phyloP scores from a whole-genome alignment of 2,113 vertebrate species.

The Zapus hudsonius region DNA sequence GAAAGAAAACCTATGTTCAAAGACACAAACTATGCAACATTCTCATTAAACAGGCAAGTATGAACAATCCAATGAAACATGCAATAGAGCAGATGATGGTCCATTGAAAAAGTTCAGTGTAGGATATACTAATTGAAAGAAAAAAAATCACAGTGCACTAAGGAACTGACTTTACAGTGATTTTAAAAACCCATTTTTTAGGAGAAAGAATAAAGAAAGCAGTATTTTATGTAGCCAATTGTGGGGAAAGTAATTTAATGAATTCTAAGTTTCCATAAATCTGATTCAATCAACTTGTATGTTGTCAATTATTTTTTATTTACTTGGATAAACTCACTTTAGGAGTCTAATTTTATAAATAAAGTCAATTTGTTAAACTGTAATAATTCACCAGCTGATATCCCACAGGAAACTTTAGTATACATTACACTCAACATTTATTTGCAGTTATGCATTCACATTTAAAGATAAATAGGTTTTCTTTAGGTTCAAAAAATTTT shows the following conservation, averaged over 20 bases:
- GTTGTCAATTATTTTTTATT: constrained; percentile 29
- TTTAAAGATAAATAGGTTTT: constrained; percentile 81
- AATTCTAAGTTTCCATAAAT: constrained; percentile 41
- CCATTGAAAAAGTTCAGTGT: constrained; percentile 93
- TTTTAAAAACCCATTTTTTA: constrained; percentile 1
- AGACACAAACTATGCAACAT: constrained; percentile 99
- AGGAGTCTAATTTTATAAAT: constrained; percentile 49
- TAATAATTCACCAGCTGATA: constrained; percentile 82
- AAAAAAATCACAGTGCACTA: constrained; percentile 48
- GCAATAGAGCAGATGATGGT: constrained; percentile 98
- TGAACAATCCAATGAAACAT: constrained; percentile 99
- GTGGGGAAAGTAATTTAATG: constrained; percentile 27
- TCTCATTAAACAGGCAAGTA: constrained; percentile 99
- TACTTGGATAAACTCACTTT: constrained; percentile 33
- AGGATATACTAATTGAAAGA: constrained; percentile 90
- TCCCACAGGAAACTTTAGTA: constrained; percentile 97
- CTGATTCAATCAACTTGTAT: constrained; percentile 32
- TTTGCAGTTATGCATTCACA: constrained; percentile 85
- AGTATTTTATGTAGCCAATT: constrained; percentile 50
- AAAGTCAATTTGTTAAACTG: constrained; percentile 60
- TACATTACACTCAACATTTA: constrained; percentile 98
- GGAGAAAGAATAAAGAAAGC: constrained; percentile 43
- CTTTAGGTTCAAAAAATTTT: constrained; percentile 73
- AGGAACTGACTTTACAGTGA: constrained; percentile 59
- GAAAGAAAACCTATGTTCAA: constrained; percentile 97